Conservation (phyloP, 2,888 invertebrate species). For the Apodemia hepburni region DNA sequence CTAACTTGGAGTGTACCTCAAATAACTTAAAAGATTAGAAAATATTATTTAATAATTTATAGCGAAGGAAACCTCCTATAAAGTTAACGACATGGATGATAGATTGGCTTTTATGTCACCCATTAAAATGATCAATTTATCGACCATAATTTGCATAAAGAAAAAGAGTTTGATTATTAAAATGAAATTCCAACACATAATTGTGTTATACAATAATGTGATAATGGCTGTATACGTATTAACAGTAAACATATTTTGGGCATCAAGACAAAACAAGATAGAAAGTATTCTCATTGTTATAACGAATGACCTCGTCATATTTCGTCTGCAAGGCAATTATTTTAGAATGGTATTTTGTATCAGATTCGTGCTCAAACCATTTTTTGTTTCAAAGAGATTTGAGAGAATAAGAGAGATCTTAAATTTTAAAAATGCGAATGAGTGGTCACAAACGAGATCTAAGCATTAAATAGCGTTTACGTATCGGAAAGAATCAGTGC, state of each 20-base stretch:
- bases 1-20: neutral
- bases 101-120: neutral
- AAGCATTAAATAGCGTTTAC: too few species aligned
- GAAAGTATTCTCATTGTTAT: slow-evolving; percentile 14
- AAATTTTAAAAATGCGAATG: neutral
- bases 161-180: neutral
- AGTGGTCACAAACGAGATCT: too few species aligned
- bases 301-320: slow-evolving; percentile 13
- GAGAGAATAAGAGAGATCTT: slow-evolving; percentile 4
- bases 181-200: neutral
- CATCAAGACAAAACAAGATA: slow-evolving; percentile 11
- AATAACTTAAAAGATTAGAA: slow-evolving; percentile 5
- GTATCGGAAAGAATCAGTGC: too few species aligned
- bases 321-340: slow-evolving; percentile 11
- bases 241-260: neutral
- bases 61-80: neutral
- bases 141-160: neutral
- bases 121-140: neutral
- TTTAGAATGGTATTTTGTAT: slow-evolving; percentile 13
- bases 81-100: neutral
- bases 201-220: neutral
- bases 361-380: neutral
- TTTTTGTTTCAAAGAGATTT: slow-evolving; percentile 3
- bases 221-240: slow-evolving; percentile 9
- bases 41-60: neutral